A percentile compares a stretch with the other conserved stretches of the same genome.
These are phyloP conservation scores for Carassius carassius DNA, from an alignment of 2,113 vertebrate genomes.

Conservation along the genomic window DNA sequence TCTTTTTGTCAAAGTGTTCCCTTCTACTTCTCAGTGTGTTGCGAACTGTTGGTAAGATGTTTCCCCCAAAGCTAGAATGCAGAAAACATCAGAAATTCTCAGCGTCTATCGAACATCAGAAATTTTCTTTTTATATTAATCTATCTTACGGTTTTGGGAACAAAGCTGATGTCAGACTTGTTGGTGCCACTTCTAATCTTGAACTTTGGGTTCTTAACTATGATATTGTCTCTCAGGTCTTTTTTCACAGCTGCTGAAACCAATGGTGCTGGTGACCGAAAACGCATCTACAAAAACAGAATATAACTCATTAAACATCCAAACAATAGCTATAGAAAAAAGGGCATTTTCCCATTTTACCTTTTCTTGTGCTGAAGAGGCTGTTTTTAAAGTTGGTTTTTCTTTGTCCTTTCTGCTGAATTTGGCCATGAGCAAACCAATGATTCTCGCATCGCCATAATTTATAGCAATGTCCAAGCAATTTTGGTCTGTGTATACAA, in stretches of 20 bases:
- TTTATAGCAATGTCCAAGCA: constrained; percentile 50
- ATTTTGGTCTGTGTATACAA: constrained; percentile 36
- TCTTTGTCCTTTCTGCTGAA: neutral
- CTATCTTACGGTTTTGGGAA: constrained; percentile 44
- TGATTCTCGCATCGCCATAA: constrained; percentile 37
- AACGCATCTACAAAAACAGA: neutral
- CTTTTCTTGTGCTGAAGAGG: neutral
- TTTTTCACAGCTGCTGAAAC: constrained; percentile 24
- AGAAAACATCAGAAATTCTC: neutral
- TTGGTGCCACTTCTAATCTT: neutral
- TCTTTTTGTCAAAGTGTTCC: neutral
- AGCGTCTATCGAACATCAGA: neutral
- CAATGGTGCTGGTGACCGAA: neutral
- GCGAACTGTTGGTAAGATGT: neutral
- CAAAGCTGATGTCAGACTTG: constrained; percentile 46
- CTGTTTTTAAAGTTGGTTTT: neutral
- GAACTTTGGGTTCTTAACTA: constrained; percentile 15
- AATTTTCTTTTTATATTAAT: neutral
- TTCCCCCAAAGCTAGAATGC: constrained; percentile 23
- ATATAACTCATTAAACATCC: neutral
- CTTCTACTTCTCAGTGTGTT: neutral
- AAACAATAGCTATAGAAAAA: neutral
- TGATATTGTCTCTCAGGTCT: constrained; percentile 11
- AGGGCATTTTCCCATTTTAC: neutral
- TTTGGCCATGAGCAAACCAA: constrained; percentile 71